Evolutionary conservation across 2,797 vertebrate genomes (phyloP).

Genomic region (Chiroxiphia lanceolata): DNA sequence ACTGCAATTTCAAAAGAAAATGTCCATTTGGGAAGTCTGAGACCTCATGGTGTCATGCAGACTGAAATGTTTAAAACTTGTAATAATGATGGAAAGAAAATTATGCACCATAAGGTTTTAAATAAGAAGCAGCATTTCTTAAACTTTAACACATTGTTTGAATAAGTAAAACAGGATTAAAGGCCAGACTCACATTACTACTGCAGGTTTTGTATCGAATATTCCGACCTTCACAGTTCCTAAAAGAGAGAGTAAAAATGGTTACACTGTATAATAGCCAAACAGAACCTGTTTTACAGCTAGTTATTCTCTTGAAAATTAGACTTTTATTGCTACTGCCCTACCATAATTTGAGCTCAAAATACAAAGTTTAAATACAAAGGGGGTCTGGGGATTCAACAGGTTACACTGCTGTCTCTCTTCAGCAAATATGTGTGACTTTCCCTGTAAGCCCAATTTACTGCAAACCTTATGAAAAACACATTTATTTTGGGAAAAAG

Average conservation of each 20-base stretch:
- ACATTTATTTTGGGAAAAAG: background rate
- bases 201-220: conserved; percentile 95
- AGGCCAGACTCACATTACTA: conserved; percentile 80
- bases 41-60: conserved; percentile 26
- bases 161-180: conserved; percentile 46
- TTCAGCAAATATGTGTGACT: background rate
- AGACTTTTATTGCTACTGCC: background rate
- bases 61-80: conserved; percentile 14
- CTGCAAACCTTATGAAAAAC: background rate
- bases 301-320: conserved; percentile 5
- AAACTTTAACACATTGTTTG: conserved; percentile 39
- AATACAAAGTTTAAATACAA: background rate
- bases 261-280: background rate
- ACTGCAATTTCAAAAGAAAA: background rate
- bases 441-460: background rate
- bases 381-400: background rate
- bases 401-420: background rate
- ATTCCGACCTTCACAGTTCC: conserved; percentile 91
- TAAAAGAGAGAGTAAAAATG: conserved; percentile 67
- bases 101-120: background rate
- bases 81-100: conserved; percentile 53
- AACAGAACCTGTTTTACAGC: background rate
- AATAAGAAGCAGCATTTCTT: background rate
- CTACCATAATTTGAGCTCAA: background rate
- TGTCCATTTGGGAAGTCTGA: conserved; percentile 38